Evolutionary conservation across 2,888 invertebrate genomes (phyloP).

Genomic region (Melipona beecheii): DNA sequence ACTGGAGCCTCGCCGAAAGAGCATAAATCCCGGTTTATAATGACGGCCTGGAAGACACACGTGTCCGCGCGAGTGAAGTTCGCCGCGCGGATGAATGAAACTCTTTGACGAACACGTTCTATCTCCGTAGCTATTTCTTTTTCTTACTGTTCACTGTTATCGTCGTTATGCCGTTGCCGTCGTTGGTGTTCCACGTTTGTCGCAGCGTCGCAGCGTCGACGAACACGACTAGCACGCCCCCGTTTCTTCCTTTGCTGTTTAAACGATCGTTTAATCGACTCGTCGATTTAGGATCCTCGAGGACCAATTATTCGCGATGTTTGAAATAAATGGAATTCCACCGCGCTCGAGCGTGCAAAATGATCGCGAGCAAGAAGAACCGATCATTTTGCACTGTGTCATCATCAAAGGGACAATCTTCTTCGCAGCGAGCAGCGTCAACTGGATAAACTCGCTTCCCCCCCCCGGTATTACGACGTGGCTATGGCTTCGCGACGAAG

Average conservation of each 20-base stretch:
- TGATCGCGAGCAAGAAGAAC: not conserved
- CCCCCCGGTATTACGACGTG: not conserved
- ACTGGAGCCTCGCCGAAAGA: slow-evolving; percentile 75
- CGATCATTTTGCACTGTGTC: not conserved
- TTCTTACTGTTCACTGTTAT: slow-evolving; percentile 62
- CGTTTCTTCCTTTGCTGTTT: not conserved
- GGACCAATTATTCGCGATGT: not conserved
- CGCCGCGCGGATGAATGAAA: slow-evolving; percentile 76
- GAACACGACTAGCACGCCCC: slow-evolving; percentile 20
- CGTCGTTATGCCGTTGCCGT: slow-evolving; percentile 56
- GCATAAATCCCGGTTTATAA: slow-evolving; percentile 79
- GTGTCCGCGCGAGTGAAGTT: slow-evolving; percentile 79
- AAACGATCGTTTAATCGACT: not conserved
- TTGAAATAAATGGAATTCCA: not conserved
- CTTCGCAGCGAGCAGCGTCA: not conserved
- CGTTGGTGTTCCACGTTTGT: slow-evolving; percentile 68
- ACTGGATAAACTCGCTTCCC: not conserved
- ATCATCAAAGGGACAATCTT: not conserved
- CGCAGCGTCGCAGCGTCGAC: slow-evolving; percentile 12
- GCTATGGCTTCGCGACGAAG: slow-evolving; percentile 12
- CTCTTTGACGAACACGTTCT: slow-evolving; percentile 69
- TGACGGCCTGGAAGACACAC: slow-evolving; percentile 72
- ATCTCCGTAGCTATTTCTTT: slow-evolving; percentile 27
- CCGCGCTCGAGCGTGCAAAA: too few relatives aligned
- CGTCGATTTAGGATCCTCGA: not conserved